These are phyloP conservation scores for Drosophila nigrodunni DNA, from an alignment of 1,140 invertebrate genomes.

Conservation along the genomic window DNA sequence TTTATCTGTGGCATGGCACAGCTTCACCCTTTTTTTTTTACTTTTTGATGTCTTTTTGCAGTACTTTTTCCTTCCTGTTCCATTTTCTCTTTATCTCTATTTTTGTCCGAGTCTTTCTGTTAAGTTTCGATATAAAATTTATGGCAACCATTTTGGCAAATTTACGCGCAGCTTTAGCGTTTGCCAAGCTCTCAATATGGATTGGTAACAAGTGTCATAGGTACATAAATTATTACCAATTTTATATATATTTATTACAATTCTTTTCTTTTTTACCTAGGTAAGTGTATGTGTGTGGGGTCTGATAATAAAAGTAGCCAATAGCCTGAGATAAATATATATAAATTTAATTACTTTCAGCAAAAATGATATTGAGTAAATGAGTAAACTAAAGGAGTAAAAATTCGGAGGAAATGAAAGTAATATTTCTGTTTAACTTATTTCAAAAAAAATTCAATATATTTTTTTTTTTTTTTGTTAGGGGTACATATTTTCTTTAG, in stretches of 20 bases:
- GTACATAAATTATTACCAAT: constrained; percentile 72
- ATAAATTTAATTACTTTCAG: neutral
- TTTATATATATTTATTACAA: constrained; percentile 53
- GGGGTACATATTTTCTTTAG: no score
- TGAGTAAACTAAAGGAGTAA: no score
- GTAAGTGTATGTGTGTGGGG: neutral
- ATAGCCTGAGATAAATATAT: neutral
- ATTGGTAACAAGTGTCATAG: constrained; percentile 54
- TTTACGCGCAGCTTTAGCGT: constrained; percentile 61
- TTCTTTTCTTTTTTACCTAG: constrained; percentile 8
- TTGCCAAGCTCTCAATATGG: constrained; percentile 25
- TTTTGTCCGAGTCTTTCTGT: neutral
- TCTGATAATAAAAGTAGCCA: neutral
- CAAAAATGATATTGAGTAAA: no score
- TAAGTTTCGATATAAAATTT: constrained; percentile 61
- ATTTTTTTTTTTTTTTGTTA: no score
- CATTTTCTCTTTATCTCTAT: constrained; percentile 6
- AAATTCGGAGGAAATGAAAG: no score
- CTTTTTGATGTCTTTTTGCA: constrained; percentile 8
- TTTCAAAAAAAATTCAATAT: no score
- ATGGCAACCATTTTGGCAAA: constrained; percentile 69
- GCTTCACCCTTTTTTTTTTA: constrained; percentile 15
- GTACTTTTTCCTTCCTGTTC: neutral
- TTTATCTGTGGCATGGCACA: constrained; percentile 48
- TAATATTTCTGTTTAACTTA: no score